Evolutionary conservation across 2,113 vertebrate genomes (phyloP).

Genomic region (Zeus faber): DNA sequence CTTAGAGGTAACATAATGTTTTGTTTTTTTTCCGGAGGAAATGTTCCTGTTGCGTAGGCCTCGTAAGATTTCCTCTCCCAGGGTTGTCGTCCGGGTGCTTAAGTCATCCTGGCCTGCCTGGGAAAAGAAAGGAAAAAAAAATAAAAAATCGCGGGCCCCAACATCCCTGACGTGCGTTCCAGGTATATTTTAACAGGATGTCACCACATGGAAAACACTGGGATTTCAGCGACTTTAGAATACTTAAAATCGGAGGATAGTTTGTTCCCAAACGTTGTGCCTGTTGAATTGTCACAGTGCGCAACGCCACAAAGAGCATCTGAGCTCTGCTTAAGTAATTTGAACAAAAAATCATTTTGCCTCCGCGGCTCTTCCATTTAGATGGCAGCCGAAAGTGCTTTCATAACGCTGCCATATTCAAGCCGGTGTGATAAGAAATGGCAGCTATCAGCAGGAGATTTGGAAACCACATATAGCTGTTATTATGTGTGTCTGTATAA

Average conservation of each 20-base stretch:
- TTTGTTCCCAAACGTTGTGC: no score
- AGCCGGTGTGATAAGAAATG: constrained; percentile 62
- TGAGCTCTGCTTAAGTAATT: constrained; percentile 33
- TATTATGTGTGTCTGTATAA: constrained; percentile 47
- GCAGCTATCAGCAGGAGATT: constrained; percentile 61
- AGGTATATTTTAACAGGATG: no score
- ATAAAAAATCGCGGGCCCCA: neutral
- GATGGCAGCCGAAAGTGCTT: constrained; percentile 51
- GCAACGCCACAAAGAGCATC: neutral
- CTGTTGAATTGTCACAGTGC: neutral
- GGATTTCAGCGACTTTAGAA: no score
- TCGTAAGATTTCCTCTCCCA: constrained; percentile 4
- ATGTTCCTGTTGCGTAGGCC: no score
- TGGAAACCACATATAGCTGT: constrained; percentile 43
- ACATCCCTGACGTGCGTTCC: no score
- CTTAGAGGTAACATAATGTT: no score
- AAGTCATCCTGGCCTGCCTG: neutral
- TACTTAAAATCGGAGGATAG: no score
- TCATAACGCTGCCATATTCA: constrained; percentile 47
- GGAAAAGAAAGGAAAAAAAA: neutral
- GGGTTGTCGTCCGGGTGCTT: neutral
- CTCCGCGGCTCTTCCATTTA: constrained; percentile 42
- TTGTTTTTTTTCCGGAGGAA: no score
- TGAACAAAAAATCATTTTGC: constrained; percentile 32
- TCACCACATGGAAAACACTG: neutral